phyloP scores from a whole-genome alignment of 2,797 vertebrate species.

The Tokudaia muenninki region DNA sequence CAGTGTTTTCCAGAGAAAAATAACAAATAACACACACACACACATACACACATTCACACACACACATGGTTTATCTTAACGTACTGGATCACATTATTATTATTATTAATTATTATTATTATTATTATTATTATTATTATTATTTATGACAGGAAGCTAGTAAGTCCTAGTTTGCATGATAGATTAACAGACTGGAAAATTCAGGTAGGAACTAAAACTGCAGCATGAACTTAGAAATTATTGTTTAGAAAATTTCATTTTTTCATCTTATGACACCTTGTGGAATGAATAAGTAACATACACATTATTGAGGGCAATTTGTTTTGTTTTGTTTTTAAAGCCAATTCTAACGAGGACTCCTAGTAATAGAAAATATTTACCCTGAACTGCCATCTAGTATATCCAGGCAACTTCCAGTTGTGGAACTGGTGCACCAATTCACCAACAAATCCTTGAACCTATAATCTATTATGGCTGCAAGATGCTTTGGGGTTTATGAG shows the following conservation, averaged over 20 bases:
- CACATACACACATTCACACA: too few relatives aligned
- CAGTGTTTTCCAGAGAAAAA: slow-evolving; percentile 40
- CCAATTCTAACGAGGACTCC: neutral
- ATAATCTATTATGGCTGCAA: neutral
- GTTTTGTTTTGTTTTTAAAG: neutral
- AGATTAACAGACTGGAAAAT: neutral
- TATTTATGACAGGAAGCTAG: neutral
- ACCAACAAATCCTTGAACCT: neutral
- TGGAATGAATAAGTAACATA: neutral
- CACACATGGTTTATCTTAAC: neutral
- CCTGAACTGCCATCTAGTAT: neutral
- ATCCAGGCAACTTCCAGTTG: neutral
- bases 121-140: too few relatives aligned
- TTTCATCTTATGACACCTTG: neutral
- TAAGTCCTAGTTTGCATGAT: neutral
- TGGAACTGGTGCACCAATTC: neutral
- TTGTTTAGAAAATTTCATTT: neutral
- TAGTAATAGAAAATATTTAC: neutral
- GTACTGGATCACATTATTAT: neutral
- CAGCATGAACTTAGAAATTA: neutral
- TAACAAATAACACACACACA: neutral
- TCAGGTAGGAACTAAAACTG: neutral
- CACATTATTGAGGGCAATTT: neutral
- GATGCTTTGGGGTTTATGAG: too few relatives aligned
- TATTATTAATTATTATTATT: too few relatives aligned